phyloP scores from a whole-genome alignment of 30 jellyfish, hydroid and myxozoan genomes.

The Chironex yamaguchii region DNA sequence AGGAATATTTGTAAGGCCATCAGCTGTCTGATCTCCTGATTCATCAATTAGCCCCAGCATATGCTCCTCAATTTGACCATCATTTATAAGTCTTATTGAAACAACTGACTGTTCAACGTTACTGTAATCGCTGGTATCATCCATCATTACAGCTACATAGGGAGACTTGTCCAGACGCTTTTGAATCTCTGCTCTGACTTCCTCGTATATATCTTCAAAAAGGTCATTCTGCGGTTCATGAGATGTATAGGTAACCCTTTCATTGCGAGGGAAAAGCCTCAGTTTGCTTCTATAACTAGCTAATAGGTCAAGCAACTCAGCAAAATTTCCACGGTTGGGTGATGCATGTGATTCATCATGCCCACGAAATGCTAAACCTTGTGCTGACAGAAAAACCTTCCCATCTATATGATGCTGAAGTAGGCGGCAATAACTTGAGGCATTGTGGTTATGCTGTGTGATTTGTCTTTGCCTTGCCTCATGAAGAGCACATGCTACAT shows the following conservation, averaged over 20 bases:
- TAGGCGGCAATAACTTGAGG: slow-evolving; percentile 14
- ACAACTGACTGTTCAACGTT: slow-evolving; percentile 50
- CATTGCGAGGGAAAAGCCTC: slow-evolving; percentile 10
- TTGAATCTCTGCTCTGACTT: slow-evolving; percentile 49
- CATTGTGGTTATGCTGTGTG: slow-evolving; percentile 23
- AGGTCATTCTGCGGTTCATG: slow-evolving; percentile 52
- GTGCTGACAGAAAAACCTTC: slow-evolving; percentile 42
- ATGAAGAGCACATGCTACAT: slow-evolving; percentile 48
- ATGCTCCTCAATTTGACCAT: slow-evolving; percentile 32
- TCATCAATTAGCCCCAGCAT: slow-evolving; percentile 2
- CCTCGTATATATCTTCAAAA: slow-evolving; percentile 15
- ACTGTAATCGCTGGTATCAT: slow-evolving; percentile 45
- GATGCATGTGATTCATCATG: slow-evolving; percentile 38
- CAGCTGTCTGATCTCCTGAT: slow-evolving; percentile 31
- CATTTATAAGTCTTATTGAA: slow-evolving; percentile 1
- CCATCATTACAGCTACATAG: slow-evolving; percentile 38
- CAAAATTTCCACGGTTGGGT: slow-evolving; percentile 57
- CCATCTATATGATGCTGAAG: slow-evolving; percentile 50
- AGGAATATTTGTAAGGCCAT: slow-evolving; percentile 27
- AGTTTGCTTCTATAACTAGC: slow-evolving; percentile 30
- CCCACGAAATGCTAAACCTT: slow-evolving; percentile 70
- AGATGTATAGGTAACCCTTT: slow-evolving; percentile 1
- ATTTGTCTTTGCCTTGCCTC: slow-evolving; percentile 55
- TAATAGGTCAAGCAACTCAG: slow-evolving; percentile 39
- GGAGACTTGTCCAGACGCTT: neutral